Base-by-base conservation (phyloP, 2,113 vertebrate genomes). In the Oceanites oceanicus region DNA sequence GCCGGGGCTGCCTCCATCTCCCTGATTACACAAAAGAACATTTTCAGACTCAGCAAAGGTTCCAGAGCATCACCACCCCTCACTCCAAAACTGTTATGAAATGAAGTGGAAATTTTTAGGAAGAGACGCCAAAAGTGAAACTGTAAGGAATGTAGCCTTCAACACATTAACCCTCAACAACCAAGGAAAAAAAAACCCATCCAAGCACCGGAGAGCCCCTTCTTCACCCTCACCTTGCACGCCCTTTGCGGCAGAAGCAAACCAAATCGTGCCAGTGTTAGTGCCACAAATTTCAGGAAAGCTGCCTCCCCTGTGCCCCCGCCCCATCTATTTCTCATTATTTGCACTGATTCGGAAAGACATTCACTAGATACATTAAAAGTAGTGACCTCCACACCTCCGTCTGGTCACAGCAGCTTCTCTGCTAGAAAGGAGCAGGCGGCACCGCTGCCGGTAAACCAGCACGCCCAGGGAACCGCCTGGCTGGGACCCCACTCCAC, bases 101-200 rank as follows among this genome's bases (percentile, higher is more conserved):
- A 96, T 29, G n/a, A 90, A 96, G 85, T 92, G 93, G 91, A 97
- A 96, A 96, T 79, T 82, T 95, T 92, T 20, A 63, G 75, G 82
- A 95, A 83, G 88, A 83, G 91, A 94, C 92, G 92, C 91, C 95
- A 96, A 44, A 79, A 93, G 79, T 49, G 81, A 75, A 95, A 47
- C 71, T 47, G 16, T 38, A 45, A 89, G 92, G 93, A 96, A 93
- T 63, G 58, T 5, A 79, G 85, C 62, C 86, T 58, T 86, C 65
- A 14, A 58, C 45, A 42, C 36, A 20, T 88, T 92, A 94, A 97
- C 92, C 92, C 92, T 88, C 87, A 34, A 9, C 42, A 42, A 25
- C 65, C 90, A 50, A 47, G 42, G 6, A 27, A 40, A 44, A 13
- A 34, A 81, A 45, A 15, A 44, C 50, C 38, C 38, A 13, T 14